Evolutionary conservation across 2,888 invertebrate species (phyloP), one percentile per base, ranked within the genome.

Genomic region (Nymphalis polychloros): DNA sequence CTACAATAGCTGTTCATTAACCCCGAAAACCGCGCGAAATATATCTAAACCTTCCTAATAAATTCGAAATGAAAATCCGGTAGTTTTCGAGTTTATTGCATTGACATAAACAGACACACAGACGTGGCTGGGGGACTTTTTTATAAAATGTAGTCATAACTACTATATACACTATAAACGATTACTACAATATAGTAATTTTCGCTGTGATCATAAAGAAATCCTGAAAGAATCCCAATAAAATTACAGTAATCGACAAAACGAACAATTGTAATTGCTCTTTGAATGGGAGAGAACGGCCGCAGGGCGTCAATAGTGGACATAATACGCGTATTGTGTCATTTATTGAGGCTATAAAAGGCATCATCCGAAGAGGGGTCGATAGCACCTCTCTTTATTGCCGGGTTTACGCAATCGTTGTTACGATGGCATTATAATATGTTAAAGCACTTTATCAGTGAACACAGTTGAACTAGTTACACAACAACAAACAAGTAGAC

Each of bases 321-420:
- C 19, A 8, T 41, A 50, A 41, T 50, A 20, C 41, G 19, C 41
- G n/a, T 50, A 20, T 35, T 17, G 31, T 41, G 41, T 41, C 52
- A 53, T 55, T 53, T 63, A 55, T 63, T 63, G 41, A 48, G 63
- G 63, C 47, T 47, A 48, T 55, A 63, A 63, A 55, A 60, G 60
- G 27, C 23, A 60, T 60, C 27, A 60, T 60, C 46, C 20, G 60
- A 47, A 60, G 60, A 60, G 60, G 63, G 63, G 55, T 27, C 31
- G 55, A 63, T 52, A 41, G 52, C 46, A 31, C n/a, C n/a, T 48
- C 27, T 47, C 31, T 55, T 63, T 55, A 63, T 47, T 63, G 47
- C 35, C 20, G 10, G 13, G 20, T 41, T 63, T 50, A 23, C 49
- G 13, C 62, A 23, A 63, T 63, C 62, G 20, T 19, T 35, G 46